Conservation (phyloP, 2,888 invertebrate genomes). For the Oithona nana region DNA sequence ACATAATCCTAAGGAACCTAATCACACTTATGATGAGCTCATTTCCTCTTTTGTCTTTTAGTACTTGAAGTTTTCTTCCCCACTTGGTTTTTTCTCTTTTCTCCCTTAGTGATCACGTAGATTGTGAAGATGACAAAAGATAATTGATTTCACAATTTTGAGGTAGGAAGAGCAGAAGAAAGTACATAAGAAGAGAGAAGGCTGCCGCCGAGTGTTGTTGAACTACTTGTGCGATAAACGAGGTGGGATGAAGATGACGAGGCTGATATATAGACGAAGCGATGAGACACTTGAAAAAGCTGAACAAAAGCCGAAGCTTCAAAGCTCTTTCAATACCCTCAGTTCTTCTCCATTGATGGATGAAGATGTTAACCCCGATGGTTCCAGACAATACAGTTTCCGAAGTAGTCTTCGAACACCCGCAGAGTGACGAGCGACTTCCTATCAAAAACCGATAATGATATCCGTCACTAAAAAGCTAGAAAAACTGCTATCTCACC, state of each 20-base stretch:
- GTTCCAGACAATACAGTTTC: conserved; percentile 7
- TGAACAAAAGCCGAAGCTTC: background rate
- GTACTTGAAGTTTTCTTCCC: too few relatives aligned
- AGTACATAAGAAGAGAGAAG: background rate
- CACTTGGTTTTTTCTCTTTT: too few relatives aligned
- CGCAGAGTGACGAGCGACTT: background rate
- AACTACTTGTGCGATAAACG: background rate
- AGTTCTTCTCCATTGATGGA: conserved; percentile 11
- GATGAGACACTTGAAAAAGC: background rate
- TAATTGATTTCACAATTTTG: background rate
- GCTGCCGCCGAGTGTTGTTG: background rate
- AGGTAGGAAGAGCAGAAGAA: background rate
- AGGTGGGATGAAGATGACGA: background rate
- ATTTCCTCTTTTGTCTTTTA: too few relatives aligned
- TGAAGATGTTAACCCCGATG: conserved; percentile 10
- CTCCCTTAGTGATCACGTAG: background rate
- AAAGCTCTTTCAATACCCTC: background rate
- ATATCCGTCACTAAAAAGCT: background rate
- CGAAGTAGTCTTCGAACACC: background rate
- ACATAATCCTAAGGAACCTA: too few relatives aligned
- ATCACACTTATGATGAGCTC: too few relatives aligned
- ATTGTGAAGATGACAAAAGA: background rate
- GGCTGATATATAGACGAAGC: background rate
- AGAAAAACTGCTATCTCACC: background rate
- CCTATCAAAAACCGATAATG: background rate